Percentiles rank a stretch among this genome's conserved stretches.
These are phyloP conservation scores for Halcyon smyrnensis DNA, from an alignment of 2,797 vertebrate genomes.

Conservation along the genomic window DNA sequence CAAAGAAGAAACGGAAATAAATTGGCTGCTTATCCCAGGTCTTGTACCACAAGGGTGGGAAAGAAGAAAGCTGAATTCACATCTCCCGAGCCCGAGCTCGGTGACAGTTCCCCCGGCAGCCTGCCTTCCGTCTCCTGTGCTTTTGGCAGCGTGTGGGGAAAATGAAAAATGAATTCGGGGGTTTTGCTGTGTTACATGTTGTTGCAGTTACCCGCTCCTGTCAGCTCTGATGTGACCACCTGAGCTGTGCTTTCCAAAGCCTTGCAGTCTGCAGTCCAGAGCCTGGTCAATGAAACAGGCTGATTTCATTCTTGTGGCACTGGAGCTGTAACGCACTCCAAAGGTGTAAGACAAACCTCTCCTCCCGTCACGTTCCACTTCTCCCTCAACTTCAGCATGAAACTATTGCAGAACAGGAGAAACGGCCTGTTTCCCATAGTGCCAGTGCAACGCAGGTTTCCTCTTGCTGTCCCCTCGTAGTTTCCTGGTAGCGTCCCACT, in stretches of 20 bases:
- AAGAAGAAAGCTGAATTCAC: not conserved
- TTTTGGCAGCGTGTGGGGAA: not conserved
- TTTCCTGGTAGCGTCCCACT: not conserved
- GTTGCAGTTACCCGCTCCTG: not conserved
- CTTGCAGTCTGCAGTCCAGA: not conserved
- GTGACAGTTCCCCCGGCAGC: not conserved
- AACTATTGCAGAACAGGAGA: not conserved
- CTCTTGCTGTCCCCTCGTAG: not conserved
- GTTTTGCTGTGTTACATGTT: not conserved
- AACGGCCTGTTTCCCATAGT: not conserved
- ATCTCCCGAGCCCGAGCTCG: not conserved
- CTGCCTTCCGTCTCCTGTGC: not conserved
- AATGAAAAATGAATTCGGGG: not conserved
- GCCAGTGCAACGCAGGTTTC: not conserved
- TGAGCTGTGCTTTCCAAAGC: not conserved
- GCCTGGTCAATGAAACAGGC: not conserved
- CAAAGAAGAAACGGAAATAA: not conserved
- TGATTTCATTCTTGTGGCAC: not conserved
- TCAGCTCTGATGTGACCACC: not conserved
- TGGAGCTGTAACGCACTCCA: not conserved
- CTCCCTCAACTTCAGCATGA: not conserved
- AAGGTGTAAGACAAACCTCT: not conserved
- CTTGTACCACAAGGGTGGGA: not conserved
- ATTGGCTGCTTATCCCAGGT: not conserved
- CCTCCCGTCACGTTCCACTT: not conserved